phyloP scores from a whole-genome alignment of 2,113 vertebrate species.

The Gadus chalcogrammus region DNA sequence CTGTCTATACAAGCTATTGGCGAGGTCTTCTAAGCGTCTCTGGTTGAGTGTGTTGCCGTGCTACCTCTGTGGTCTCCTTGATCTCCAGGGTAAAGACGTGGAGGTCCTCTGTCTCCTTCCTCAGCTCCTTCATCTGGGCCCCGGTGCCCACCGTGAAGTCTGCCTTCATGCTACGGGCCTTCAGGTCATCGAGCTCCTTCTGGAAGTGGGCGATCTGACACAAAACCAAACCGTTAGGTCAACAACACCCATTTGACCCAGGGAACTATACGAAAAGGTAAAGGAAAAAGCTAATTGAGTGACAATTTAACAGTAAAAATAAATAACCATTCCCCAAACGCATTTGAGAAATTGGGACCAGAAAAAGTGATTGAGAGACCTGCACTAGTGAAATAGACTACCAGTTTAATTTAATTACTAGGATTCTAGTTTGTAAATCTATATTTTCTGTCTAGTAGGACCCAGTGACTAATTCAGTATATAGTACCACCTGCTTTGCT shows the following conservation, averaged over 20 bases:
- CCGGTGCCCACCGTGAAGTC: conserved; percentile 82
- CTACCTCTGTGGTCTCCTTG: conserved; percentile 93
- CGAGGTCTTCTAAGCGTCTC: no score
- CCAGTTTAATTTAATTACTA: no score
- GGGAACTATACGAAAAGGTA: neutral
- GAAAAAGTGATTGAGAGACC: no score
- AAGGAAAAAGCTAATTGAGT: no score
- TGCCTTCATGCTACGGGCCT: conserved; percentile 76
- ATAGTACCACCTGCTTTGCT: no score
- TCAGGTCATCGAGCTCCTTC: conserved; percentile 91
- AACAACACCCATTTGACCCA: neutral
- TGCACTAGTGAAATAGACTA: no score
- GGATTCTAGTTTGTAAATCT: no score
- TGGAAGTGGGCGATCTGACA: conserved; percentile 91
- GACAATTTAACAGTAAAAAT: no score
- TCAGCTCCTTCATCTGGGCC: conserved; percentile 84
- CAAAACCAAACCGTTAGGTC: conserved; percentile 1
- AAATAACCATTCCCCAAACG: neutral
- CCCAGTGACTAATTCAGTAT: no score
- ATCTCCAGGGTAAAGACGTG: conserved; percentile 88
- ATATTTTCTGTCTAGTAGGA: no score
- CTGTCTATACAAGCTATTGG: no score
- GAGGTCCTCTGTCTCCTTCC: conserved; percentile 80
- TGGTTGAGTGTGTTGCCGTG: neutral
- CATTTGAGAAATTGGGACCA: neutral